These are phyloP conservation scores for Sinohyriopsis cumingii DNA, from an alignment of 2,888 invertebrate genomes.

Conservation along the genomic window DNA sequence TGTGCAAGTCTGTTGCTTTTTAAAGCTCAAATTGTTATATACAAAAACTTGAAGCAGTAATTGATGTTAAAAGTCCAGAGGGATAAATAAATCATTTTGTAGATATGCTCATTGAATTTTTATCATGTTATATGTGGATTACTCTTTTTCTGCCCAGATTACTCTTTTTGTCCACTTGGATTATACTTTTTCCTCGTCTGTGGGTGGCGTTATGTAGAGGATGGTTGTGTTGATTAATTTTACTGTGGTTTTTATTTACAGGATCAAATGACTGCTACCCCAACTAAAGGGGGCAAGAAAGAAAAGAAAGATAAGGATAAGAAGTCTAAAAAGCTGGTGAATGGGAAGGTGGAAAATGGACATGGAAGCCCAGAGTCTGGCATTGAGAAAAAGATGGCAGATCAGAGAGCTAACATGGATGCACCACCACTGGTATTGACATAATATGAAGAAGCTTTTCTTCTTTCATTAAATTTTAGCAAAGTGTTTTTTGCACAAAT, in stretches of 20 bases:
- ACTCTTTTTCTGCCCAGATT: no score
- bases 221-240: no score
- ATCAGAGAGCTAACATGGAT: slow-evolving; percentile 57
- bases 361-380: slow-evolving; percentile 59
- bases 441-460: not conserved
- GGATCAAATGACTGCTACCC: slow-evolving; percentile 53
- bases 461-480: not conserved
- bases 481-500: not conserved
- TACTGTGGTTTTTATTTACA: slow-evolving; percentile 13
- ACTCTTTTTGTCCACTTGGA: no score
- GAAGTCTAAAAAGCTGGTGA: slow-evolving; percentile 37
- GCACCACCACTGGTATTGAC: slow-evolving; percentile 53
- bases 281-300: slow-evolving; percentile 51
- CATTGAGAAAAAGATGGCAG: slow-evolving; percentile 65
- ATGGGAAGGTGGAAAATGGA: slow-evolving; percentile 45
- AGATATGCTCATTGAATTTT: no score
- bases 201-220: no score
- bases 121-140: no score
- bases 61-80: no score
- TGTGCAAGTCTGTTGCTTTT: no score
- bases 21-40: no score
- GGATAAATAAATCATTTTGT: no score
- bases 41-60: no score
- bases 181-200: no score
- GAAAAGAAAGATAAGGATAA: slow-evolving; percentile 49